phyloP scores from a whole-genome alignment of 2,888 invertebrate genomes.

The Eurois occulta region DNA sequence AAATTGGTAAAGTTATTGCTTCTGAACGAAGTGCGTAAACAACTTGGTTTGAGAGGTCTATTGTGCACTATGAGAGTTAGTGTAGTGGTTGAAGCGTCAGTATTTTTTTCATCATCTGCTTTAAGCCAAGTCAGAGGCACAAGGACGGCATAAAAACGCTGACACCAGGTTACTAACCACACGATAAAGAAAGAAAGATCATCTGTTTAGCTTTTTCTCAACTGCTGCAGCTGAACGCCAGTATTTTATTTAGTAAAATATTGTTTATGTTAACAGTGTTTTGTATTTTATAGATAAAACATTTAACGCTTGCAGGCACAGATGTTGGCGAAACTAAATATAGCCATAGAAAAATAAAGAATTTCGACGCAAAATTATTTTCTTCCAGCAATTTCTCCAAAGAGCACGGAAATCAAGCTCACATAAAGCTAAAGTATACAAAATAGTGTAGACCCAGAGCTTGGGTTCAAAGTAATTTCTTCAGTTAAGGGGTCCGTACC shows the following conservation, averaged over 20 bases:
- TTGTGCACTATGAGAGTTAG: neutral
- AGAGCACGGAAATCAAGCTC: slow-evolving; percentile 40
- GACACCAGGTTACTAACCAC: too few species aligned
- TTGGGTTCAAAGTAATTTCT: slow-evolving; percentile 77
- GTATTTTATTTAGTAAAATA: neutral
- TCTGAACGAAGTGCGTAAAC: slow-evolving; percentile 26
- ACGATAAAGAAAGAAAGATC: too few species aligned
- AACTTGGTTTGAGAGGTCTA: neutral
- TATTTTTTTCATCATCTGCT: neutral
- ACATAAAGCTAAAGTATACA: slow-evolving; percentile 19
- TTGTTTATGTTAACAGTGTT: neutral
- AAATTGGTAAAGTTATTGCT: slow-evolving; percentile 39
- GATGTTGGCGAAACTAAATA: neutral
- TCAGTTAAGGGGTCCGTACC: slow-evolving; percentile 79
- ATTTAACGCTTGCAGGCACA: neutral
- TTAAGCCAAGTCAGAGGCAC: too few species aligned
- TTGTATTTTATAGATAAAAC: too few species aligned
- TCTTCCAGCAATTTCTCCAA: neutral
- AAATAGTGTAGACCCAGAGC: slow-evolving; percentile 58
- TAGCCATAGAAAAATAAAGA: neutral
- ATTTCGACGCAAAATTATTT: neutral
- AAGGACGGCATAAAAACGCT: too few species aligned
- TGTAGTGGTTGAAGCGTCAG: neutral
- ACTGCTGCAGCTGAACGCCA: neutral
- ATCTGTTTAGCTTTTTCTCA: neutral